Base-by-base conservation (phyloP, 2,113 vertebrate genomes). In the Spea multiplicata region DNA sequence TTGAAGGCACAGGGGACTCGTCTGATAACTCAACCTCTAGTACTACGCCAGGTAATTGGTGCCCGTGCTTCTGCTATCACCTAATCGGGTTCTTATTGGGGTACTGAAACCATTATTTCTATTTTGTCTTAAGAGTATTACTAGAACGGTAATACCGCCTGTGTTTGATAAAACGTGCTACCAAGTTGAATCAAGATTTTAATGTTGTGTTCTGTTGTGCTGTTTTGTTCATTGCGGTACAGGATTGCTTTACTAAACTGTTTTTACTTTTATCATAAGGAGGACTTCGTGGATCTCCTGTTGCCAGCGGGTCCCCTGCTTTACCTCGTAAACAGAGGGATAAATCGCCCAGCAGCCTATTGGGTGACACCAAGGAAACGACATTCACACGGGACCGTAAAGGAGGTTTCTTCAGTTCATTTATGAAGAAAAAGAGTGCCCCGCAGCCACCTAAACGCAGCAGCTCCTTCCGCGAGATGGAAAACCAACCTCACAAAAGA, bases 381-480 rank as follows among this genome's bases (percentile, higher is more conserved):
- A 95, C 94, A n/a, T 99, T 99, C 83, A 97, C 94, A 45, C 90
- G 97, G 78, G 97, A 99, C 84, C 94, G 97, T 73, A 98, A 98
- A 84, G 94, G 96, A 1, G 95, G 96, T 84, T 99, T 99, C 91
- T 99, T 99, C 88, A 99, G 97, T 87, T 99, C 97, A 52, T 99
- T 99, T 80, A 99, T 99, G 88, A 99, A 95, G 88, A 99, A 98
- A 87, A 98, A 97, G 83, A 98, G 93, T 0, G 95, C 96, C 57
- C 96, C 97, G 7, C 95, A 94, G 0, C 97, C 97, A 4, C 96
- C 96, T 30, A 98, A 98, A 83, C 95, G 97, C 84, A 98, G 96
- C 90, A 97, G 95, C 74, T 98, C 96, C 74, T 98, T 98, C 87
- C 92, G 96, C 49, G 97, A 99, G 87, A 98, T 98, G 96, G 97